phyloP scores from a whole-genome alignment of 2,888 invertebrate genomes.

The Folsomia manolachei region DNA sequence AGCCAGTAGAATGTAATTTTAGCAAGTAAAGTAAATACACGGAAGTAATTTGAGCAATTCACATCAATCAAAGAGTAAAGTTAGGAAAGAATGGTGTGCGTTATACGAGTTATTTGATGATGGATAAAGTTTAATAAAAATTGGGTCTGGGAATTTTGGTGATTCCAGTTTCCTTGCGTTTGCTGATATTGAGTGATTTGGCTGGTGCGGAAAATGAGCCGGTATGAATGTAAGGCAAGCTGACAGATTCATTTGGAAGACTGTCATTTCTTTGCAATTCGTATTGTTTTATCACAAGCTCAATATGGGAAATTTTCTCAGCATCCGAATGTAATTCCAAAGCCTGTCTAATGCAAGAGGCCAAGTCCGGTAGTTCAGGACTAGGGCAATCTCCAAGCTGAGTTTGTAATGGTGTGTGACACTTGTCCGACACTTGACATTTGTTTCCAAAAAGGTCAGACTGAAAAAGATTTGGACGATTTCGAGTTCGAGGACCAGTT shows the following conservation, averaged over 20 bases:
- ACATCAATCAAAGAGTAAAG: too few relatives aligned
- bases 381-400: neutral
- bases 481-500: constrained; percentile 28
- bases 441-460: constrained; percentile 39
- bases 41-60: too few relatives aligned
- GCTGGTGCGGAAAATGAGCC: constrained; percentile 24
- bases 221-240: constrained; percentile 43
- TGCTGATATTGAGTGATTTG: constrained; percentile 33
- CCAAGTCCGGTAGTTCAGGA: constrained; percentile 38
- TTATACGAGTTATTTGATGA: too few relatives aligned
- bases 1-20: too few relatives aligned
- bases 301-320: constrained; percentile 50
- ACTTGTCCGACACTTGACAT: neutral
- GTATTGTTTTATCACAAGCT: constrained; percentile 47
- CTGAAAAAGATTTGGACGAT: constrained; percentile 47
- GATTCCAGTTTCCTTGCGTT: constrained; percentile 45
- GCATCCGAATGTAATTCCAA: constrained; percentile 47
- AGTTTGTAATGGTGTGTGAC: constrained; percentile 4
- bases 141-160: constrained; percentile 50
- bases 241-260: constrained; percentile 35
- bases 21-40: too few relatives aligned
- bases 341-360: constrained; percentile 46
- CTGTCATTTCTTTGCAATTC: constrained; percentile 39
- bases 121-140: constrained; percentile 38
- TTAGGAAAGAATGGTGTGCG: too few relatives aligned